These are phyloP conservation scores for Cephus cinctus DNA, from an alignment of 1,140 invertebrate species.

Conservation along the genomic window DNA sequence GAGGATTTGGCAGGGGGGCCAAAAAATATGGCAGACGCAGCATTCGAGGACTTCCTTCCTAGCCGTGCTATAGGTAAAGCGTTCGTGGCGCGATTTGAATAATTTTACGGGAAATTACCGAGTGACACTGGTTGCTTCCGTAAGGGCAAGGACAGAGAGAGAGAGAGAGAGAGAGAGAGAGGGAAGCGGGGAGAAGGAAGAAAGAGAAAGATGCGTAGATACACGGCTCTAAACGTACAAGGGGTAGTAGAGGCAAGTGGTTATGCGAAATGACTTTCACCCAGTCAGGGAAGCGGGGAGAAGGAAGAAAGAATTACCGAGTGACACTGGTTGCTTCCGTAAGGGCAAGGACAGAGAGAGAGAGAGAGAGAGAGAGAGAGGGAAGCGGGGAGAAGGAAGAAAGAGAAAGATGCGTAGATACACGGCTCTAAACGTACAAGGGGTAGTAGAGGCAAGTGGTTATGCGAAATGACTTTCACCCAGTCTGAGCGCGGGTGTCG, in stretches of 20 bases:
- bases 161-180: background rate
- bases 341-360: conserved; percentile 5
- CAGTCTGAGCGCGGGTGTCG: too few species aligned
- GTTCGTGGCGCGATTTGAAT: conserved; percentile 30
- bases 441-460: too few species aligned
- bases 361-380: conserved; percentile 8
- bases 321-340: conserved; percentile 33
- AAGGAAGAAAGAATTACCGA: conserved; percentile 21
- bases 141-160: background rate
- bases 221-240: too few species aligned
- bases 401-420: too few species aligned
- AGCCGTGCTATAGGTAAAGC: too few species aligned
- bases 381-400: background rate
- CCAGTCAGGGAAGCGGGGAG: conserved; percentile 8
- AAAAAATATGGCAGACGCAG: too few species aligned
- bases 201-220: background rate
- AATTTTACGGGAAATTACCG: conserved; percentile 38
- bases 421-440: too few species aligned
- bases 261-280: too few species aligned
- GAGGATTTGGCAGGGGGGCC: too few species aligned
- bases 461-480: too few species aligned
- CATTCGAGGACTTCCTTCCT: too few species aligned
- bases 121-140: conserved; percentile 34
- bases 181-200: background rate
- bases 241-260: too few species aligned